phyloP scores from a whole-genome alignment of 2,113 vertebrate genomes.

The Phoenicopterus ruber region DNA sequence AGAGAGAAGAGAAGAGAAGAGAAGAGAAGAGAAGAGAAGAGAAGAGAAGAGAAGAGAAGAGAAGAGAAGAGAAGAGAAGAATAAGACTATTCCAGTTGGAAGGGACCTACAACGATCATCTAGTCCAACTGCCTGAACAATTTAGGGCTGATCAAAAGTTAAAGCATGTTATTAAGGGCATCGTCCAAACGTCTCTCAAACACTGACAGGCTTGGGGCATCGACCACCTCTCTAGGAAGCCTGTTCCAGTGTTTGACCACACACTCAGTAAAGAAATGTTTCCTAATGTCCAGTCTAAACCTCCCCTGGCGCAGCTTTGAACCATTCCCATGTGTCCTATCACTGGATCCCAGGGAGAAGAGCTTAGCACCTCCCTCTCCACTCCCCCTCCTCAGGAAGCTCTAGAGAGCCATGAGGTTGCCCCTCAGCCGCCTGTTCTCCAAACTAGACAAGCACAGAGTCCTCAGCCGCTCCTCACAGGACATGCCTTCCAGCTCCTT shows the following conservation, averaged over 20 bases:
- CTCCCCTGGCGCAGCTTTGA: background rate
- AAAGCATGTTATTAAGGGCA: background rate
- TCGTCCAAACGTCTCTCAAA: background rate
- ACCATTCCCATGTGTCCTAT: rapidly evolving
- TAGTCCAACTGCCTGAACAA: background rate
- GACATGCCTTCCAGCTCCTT: background rate
- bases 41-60: no score
- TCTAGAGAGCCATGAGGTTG: no score
- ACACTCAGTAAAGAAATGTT: background rate
- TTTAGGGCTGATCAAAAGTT: background rate
- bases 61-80: no score
- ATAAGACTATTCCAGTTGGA: background rate
- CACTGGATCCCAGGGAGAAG: background rate
- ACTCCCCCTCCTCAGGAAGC: no score
- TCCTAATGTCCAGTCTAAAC: background rate
- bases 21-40: no score
- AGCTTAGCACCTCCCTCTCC: background rate
- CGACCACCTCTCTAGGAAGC: background rate
- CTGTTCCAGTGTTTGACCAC: background rate
- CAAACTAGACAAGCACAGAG: no score
- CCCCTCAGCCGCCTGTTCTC: no score
- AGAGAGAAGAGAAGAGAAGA: no score
- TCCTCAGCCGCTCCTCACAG: rapidly evolving
- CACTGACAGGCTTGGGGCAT: background rate
- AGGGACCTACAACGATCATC: background rate